Evolutionary conservation across 2,888 invertebrate species (phyloP), one percentile per base, ranked within the genome.

Genomic region (Melieria omissa): DNA sequence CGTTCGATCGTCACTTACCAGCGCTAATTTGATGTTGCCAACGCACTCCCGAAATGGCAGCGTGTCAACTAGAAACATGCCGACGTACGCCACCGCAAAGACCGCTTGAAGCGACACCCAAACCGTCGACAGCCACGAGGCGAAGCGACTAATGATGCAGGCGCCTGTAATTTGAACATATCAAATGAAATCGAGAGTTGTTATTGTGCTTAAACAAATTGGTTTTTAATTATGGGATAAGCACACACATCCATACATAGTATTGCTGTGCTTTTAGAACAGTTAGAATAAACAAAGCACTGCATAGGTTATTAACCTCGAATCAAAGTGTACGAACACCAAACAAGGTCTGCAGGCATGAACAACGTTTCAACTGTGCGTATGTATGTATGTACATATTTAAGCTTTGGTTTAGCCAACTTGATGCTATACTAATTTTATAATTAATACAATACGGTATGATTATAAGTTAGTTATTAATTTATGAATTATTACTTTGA

Each of bases 91-190:
- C 70, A 86, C 72, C 10, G 87, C 85, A 58, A 87, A 76, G 47
- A 85, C 86, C 14, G 86, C 87, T 76, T 87, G 87, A 65, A 87
- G 74, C 16, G 87, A 86, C 65, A 86, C 80, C 87, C 88, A 87
- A 73, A 87, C 80, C 49, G 86, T 82, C 46, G 85, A 83, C 41
- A 87, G 76, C 86, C 86, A 87, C 7, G 88, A 86, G 42, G 86
- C 86, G 69, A 87, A 83, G 73, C 88, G 84, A 60, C 88, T 85
- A 16, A 87, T 79, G 52, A 87, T 83, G 75, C 84, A 83, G 73
- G 87, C 88, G 75, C 87, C 87, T 87, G 73, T 9, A 75, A 4
- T 58, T 29, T 49, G 10, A 49, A 61, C 4, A 10, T 5, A 42
- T 54, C 41, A 67, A 67, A 44, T 60, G 29, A 29, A 29, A 29